Percentiles rank a stretch among this genome's conserved stretches.
phyloP scores from a whole-genome alignment of 2,888 invertebrate genomes.

The Rotaria magnacalcarata region DNA sequence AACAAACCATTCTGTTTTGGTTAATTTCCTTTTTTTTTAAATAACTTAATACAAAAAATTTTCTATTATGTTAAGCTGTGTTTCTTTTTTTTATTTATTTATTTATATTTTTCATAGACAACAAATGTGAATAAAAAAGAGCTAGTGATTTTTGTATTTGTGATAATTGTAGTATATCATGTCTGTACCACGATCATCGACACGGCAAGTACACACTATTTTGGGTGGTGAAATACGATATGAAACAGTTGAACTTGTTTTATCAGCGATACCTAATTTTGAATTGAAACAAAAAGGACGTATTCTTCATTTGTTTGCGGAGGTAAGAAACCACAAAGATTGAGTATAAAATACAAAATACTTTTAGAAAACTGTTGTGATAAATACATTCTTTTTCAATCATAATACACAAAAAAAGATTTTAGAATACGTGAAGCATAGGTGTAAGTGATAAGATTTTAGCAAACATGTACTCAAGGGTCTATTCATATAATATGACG shows the following conservation, averaged over 20 bases:
- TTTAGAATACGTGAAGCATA: neutral
- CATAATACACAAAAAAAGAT: too few relatives aligned
- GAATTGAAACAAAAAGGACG: conserved; percentile 22
- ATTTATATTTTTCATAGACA: conserved; percentile 13
- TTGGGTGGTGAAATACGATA: neutral
- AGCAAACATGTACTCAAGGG: too few relatives aligned
- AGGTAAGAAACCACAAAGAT: neutral
- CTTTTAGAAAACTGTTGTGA: too few relatives aligned
- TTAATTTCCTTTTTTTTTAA: neutral
- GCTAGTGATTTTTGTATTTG: neutral
- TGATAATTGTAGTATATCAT: neutral
- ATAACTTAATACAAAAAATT: neutral
- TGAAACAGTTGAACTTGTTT: neutral
- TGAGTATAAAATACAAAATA: neutral
- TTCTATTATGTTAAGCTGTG: neutral
- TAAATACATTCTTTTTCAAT: too few relatives aligned
- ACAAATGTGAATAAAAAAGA: conserved; percentile 3
- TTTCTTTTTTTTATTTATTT: neutral
- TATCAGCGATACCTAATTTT: neutral
- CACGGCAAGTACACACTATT: neutral
- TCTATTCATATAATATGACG: too few relatives aligned
- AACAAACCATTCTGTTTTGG: neutral
- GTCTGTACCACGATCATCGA: neutral
- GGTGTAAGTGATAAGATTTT: too few relatives aligned
- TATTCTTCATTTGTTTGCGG: conserved; percentile 17